Percentiles rank a stretch among this genome's conserved stretches.
These are phyloP conservation scores for Echeneis naucrates DNA, from an alignment of 2,797 vertebrate species.

Conservation along the genomic window DNA sequence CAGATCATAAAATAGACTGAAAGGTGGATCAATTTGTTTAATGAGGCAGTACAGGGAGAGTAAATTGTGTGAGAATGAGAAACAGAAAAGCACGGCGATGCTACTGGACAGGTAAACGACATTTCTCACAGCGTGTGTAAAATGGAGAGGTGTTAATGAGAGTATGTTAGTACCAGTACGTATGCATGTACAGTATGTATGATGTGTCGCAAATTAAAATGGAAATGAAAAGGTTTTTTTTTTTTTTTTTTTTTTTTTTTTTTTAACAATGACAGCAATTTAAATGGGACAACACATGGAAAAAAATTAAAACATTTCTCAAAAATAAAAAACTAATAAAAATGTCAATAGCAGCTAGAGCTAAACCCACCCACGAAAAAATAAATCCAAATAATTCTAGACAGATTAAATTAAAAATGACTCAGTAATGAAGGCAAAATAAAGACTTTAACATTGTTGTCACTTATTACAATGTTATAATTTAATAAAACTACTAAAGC, in stretches of 20 bases:
- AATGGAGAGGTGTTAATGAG: constrained; percentile 78
- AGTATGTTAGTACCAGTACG: constrained; percentile 67
- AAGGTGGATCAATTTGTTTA: constrained; percentile 89
- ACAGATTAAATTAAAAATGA: constrained; percentile 33
- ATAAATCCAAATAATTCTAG: too few species aligned
- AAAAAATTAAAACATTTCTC: constrained; percentile 65
- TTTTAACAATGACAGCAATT: constrained; percentile 71
- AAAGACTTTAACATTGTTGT: constrained; percentile 29
- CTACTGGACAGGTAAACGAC: constrained; percentile 73
- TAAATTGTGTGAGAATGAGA: constrained; percentile 82
- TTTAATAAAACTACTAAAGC: constrained; percentile 19
- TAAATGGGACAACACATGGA: constrained; percentile 72
- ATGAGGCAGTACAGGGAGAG: constrained; percentile 83
- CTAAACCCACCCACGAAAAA: constrained; percentile 70
- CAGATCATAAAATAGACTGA: constrained; percentile 82
- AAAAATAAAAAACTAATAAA: constrained; percentile 45
- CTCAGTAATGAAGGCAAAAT: constrained; percentile 49
- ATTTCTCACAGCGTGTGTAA: constrained; percentile 64
- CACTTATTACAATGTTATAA: constrained; percentile 30
- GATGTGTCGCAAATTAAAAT: constrained; percentile 76
- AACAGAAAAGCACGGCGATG: constrained; percentile 81
- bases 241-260: too few species aligned
- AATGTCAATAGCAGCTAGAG: constrained; percentile 38
- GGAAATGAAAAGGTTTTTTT: constrained; percentile 63
- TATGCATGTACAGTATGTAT: constrained; percentile 31